Evolutionary conservation across 2,797 vertebrate species (phyloP), one percentile per base, ranked within the genome.

Genomic region (Enteromius paludinosus): DNA sequence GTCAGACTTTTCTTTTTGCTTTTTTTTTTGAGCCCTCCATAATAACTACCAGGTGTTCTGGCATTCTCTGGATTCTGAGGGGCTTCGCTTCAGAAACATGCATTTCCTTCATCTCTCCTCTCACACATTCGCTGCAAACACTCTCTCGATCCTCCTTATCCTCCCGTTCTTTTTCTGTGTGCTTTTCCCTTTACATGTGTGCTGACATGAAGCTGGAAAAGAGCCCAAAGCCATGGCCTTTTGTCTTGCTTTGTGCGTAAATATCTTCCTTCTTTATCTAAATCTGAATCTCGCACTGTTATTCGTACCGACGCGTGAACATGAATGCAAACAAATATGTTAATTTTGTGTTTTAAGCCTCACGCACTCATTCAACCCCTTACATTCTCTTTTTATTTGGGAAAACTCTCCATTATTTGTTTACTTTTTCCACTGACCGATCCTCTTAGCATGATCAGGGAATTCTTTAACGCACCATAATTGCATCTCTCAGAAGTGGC

Each of bases 31-130:
- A 71, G 59, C 47, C 72, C 82, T 86, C 41, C 56, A 56, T 90
- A 88, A 89, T 89, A 86, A 86, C 85, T 88, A 78, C 89, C 88
- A 89, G 85, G 86, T 87, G 89, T 84, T 76, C 81, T 79, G 47
- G 82, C 81, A 81, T 85, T 86, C 81, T 78, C 82, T 41, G 45
- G 64, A 79, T 81, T 79, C 80, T 83, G 56, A 85, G 74, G 49
- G 69, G 70, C 73, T 78, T 68, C 0, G 38, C 68, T 83, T 80
- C 75, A 87, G 82, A 82, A 72, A 71, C 56, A 71, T 65, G 62
- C 56, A 45, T 73, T 52, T 79, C 81, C 78, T 72, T 82, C 78
- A 76, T 83, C 72, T 69, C 81, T 68, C 43, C 54, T 28, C 83
- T 79, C 71, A 54, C 64, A 65, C 69, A 33, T 15, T 83, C 76